Evolutionary conservation across 2,113 vertebrate species (phyloP).

Genomic region (Perca flavescens): DNA sequence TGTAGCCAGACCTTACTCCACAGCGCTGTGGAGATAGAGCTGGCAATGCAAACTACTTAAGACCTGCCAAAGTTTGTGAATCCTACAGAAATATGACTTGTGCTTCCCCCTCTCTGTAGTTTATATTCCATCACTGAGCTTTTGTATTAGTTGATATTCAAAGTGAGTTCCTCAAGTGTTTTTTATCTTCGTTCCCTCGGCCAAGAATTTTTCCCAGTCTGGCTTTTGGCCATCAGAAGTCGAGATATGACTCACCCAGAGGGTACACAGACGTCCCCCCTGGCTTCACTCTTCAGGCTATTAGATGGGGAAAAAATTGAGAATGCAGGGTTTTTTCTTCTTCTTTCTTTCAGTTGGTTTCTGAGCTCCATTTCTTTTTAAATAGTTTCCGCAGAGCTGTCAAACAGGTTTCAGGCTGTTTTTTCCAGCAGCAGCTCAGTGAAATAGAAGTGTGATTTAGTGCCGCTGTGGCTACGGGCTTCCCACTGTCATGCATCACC

Average conservation of each 20-base stretch:
- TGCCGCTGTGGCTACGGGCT: background rate
- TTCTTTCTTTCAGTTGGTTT: background rate
- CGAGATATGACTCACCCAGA: conserved; percentile 38
- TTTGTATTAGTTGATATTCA: conserved; percentile 16
- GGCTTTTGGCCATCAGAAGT: background rate
- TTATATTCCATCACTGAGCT: background rate
- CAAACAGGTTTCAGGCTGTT: conserved; percentile 37
- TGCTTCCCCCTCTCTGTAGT: background rate
- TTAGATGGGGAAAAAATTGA: background rate
- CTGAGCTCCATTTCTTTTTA: conserved; percentile 16
- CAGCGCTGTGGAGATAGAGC: too few relatives aligned
- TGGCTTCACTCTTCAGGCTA: conserved; percentile 20
- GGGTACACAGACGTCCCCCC: conserved; percentile 15
- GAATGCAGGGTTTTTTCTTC: background rate
- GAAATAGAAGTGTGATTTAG: conserved; percentile 28
- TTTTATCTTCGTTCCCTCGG: conserved; percentile 1
- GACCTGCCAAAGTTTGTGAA: background rate
- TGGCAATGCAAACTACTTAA: too few relatives aligned
- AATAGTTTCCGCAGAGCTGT: conserved; percentile 31
- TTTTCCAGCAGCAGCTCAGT: conserved; percentile 29
- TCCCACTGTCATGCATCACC: background rate
- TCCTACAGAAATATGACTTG: background rate
- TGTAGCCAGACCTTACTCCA: too few relatives aligned
- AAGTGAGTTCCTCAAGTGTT: background rate
- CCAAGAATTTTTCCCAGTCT: background rate